These are phyloP conservation scores for Drosophila heteroneura DNA, from an alignment of 2,888 invertebrate genomes.

Conservation along the genomic window DNA sequence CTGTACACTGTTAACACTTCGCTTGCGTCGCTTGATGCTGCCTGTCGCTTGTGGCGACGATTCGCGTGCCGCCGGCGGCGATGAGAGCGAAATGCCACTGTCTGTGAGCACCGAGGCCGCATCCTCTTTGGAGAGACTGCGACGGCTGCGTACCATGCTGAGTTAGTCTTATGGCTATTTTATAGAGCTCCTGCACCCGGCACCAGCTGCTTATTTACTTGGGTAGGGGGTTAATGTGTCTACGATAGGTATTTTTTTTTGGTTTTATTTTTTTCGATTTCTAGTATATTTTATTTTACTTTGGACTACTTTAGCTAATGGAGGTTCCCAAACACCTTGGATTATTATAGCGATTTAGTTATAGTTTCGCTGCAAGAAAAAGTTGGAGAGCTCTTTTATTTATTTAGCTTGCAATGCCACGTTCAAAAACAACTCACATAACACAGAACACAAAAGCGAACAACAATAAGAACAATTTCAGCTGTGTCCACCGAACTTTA, in stretches of 20 bases:
- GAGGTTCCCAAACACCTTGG: constrained; percentile 63
- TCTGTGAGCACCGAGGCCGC: constrained; percentile 78
- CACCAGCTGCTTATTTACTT: constrained; percentile 56
- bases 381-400: constrained; percentile 60
- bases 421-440: constrained; percentile 52
- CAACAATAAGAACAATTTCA: constrained; percentile 58
- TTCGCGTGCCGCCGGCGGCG: constrained; percentile 73
- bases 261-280: constrained; percentile 1
- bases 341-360: constrained; percentile 54
- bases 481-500: constrained; percentile 64
- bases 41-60: constrained; percentile 49
- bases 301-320: constrained; percentile 45
- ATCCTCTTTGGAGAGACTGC: constrained; percentile 83
- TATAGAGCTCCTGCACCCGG: constrained; percentile 41
- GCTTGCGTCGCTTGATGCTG: constrained; percentile 57
- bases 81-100: constrained; percentile 84
- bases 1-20: constrained; percentile 62
- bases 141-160: constrained; percentile 82
- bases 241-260: constrained; percentile 39
- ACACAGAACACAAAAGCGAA: constrained; percentile 52
- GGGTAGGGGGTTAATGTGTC: constrained; percentile 45
- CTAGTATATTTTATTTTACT: constrained; percentile 15
- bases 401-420: constrained; percentile 56
- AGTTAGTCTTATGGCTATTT: constrained; percentile 44
- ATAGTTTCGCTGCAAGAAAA: constrained; percentile 72